These are phyloP conservation scores for Eudasyphora cyanicolor DNA, from an alignment of 2,888 invertebrate species.

Conservation along the genomic window DNA sequence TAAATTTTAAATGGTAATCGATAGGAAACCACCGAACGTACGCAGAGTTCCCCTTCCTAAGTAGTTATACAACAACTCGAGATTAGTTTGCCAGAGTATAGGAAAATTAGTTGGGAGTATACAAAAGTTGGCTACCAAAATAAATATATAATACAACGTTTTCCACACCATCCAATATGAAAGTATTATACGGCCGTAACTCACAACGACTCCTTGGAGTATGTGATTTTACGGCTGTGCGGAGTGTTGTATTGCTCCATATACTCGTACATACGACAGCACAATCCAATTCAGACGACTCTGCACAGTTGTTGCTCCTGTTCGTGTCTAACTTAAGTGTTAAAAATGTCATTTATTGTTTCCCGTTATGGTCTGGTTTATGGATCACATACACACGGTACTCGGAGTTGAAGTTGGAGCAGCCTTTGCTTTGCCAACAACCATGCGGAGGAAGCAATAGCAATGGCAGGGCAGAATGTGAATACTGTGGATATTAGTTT, in stretches of 20 bases:
- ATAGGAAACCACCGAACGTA: too few species aligned
- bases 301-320: slow-evolving; percentile 6
- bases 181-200: background rate
- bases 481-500: background rate
- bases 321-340: slow-evolving; percentile 45
- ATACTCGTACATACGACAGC: background rate
- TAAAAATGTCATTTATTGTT: slow-evolving; percentile 57
- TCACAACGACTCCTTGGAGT: background rate
- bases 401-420: background rate
- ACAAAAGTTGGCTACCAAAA: background rate
- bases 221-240: background rate
- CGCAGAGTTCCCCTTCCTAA: too few species aligned
- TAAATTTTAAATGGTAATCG: too few species aligned
- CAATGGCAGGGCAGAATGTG: background rate
- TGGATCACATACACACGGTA: background rate
- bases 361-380: slow-evolving; percentile 37
- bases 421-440: too few species aligned
- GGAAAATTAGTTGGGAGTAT: background rate
- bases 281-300: too few species aligned
- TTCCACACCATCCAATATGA: background rate
- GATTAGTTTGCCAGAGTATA: background rate
- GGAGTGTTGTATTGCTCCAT: background rate
- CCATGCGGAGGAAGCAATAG: slow-evolving; percentile 56
- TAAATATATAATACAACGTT: background rate
- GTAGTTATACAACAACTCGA: background rate